These are phyloP conservation scores for Pandemis corylana DNA, from an alignment of 2,888 invertebrate genomes.

Conservation along the genomic window DNA sequence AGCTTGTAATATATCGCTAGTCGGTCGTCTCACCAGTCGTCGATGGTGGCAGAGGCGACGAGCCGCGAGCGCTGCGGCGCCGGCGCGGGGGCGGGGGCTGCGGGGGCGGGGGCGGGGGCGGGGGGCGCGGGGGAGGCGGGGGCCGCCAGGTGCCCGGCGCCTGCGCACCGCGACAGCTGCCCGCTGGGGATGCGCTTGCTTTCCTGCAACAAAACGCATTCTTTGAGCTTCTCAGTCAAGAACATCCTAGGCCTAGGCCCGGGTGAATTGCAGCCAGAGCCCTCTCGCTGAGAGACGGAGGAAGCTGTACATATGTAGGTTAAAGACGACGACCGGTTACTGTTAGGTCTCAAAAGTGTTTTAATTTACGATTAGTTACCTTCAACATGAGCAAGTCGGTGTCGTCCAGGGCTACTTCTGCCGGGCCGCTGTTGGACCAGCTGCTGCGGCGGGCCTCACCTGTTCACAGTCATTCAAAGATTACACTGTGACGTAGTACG, in stretches of 20 bases:
- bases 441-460: constrained; percentile 72
- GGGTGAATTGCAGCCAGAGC: no score
- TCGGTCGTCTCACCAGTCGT: constrained; percentile 53
- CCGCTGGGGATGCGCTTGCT: constrained; percentile 51
- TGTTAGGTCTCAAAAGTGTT: no score
- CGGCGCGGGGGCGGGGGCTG: constrained; percentile 41
- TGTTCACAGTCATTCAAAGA: constrained; percentile 43
- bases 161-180: constrained; percentile 61
- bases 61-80: constrained; percentile 39
- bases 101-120: constrained; percentile 10
- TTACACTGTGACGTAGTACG: no score
- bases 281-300: no score
- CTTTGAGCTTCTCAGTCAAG: no score
- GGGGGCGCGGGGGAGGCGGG: background rate
- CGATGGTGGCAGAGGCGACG: constrained; percentile 41
- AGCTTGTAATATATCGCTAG: no score
- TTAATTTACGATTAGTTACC: constrained; percentile 51
- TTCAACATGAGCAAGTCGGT: constrained; percentile 76
- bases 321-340: no score
- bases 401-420: constrained; percentile 75
- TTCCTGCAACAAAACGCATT: constrained; percentile 50
- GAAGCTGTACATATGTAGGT: no score
- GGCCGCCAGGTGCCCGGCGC: constrained; percentile 49
- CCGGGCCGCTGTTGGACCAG: constrained; percentile 74
- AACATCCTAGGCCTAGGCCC: no score